Evolutionary conservation across 2,888 invertebrate species (phyloP), one percentile per base, ranked within the genome.

Genomic region (Gymnoscelis rufifasciata): DNA sequence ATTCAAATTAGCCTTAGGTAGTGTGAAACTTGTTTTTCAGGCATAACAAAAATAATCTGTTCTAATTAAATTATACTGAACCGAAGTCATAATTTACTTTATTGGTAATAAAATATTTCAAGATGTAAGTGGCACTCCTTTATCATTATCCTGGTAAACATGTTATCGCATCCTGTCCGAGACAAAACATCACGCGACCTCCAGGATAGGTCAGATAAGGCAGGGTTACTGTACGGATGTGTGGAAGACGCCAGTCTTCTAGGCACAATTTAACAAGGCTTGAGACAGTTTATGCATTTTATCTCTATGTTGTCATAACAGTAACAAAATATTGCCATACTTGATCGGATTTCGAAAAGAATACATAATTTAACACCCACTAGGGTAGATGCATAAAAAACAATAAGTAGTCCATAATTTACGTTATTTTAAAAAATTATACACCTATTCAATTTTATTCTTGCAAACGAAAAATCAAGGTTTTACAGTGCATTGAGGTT

Each of bases 131-230:
- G 43, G 43, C 39, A 35, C 44, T 38, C 23, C 37, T 43, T 47
- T 46, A 46, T 46, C 38, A 35, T 47, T 47, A 52, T 39, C 51
- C 54, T 59, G 48, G 45, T 44, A 33, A 54, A 43, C 47, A 43
- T 52, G 42, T 57, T 66, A 67, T 68, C 66, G 43, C 62, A 67
- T 71, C 72, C 70, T 71, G 71, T 61, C 59, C 60, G 68, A 60
- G 71, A 68, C 50, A 66, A 68, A 61, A 68, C 67, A 66, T 68
- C 64, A 68, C 62, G 51, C 63, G 63, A 62, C 57, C 65, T 71
- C 68, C 55, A 57, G 60, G 65, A 66, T 67, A 58, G 52, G 59
- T 36, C 29, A 64, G 81, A 81, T 82, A 79, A 78, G 56, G 41
- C 54, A 53, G 40, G 49, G 38, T 41, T 73, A 67, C 71, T 64